Evolutionary conservation across 2,888 invertebrate species (phyloP).

Genomic region (Nephrotoma flavescens): DNA sequence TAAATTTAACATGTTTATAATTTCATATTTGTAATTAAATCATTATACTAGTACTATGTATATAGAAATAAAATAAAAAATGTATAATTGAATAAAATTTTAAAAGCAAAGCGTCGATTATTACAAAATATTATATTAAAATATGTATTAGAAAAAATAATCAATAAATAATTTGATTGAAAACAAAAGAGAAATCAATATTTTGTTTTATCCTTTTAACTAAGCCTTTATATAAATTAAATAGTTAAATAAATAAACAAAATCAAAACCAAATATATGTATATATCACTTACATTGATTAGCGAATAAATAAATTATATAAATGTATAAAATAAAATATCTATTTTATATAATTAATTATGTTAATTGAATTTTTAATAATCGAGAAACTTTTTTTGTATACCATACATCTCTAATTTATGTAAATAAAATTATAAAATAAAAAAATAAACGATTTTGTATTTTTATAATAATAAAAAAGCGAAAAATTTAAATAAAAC

Average conservation of each 20-base stretch:
- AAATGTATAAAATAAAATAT: not conserved
- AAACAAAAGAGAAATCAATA: not conserved
- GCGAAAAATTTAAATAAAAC: not conserved
- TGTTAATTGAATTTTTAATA: not conserved
- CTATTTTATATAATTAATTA: not conserved
- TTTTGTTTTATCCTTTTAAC: not conserved
- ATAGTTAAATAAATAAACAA: slow-evolving; percentile 7
- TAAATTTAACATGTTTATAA: not conserved
- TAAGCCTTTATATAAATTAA: not conserved
- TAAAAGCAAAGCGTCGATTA: not conserved
- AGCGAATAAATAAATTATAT: slow-evolving; percentile 7
- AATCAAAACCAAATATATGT: not conserved
- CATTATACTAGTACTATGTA: not conserved
- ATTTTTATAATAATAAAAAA: slow-evolving; percentile 4
- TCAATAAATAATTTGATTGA: not conserved
- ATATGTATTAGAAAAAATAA: not conserved
- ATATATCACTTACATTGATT: slow-evolving; percentile 5
- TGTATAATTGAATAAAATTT: not conserved
- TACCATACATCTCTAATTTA: too few relatives aligned
- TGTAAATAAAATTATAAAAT: slow-evolving; percentile 3
- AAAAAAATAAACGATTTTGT: not conserved
- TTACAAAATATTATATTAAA: not conserved
- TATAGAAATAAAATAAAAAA: not conserved
- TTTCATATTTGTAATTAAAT: not conserved
- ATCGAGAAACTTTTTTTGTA: not conserved